A percentile compares a stretch with the other conserved stretches of the same genome.
These are phyloP conservation scores for Scytalopus superciliaris DNA, from an alignment of 2,113 vertebrate species.

Conservation along the genomic window DNA sequence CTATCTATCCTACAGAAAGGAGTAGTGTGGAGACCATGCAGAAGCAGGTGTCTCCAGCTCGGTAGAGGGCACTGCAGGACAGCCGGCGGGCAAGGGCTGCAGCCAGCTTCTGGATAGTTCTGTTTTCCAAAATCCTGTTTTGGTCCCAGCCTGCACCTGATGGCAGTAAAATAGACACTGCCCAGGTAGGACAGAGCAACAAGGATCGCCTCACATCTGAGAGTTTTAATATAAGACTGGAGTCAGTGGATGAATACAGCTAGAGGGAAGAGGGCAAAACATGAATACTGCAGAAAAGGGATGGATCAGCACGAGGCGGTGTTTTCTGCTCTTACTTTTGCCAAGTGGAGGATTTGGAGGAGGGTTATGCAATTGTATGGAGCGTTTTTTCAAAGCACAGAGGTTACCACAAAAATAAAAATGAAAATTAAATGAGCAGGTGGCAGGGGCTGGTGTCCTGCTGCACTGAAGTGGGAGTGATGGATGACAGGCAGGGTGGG, in stretches of 20 bases:
- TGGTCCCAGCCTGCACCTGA: not conserved
- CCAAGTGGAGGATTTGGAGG: not conserved
- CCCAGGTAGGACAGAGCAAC: not conserved
- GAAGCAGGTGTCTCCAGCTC: not conserved
- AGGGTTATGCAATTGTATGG: not conserved
- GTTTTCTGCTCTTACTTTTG: not conserved
- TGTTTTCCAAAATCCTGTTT: not conserved
- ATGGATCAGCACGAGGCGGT: not conserved
- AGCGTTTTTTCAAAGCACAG: slow-evolving; percentile 19
- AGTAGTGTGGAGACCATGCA: rapidly evolving
- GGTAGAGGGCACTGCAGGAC: slow-evolving; percentile 54
- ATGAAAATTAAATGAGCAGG: slow-evolving; percentile 11
- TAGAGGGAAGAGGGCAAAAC: not conserved
- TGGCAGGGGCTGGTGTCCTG: not conserved
- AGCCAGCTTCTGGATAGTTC: not conserved
- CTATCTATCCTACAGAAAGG: not conserved
- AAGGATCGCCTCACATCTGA: not conserved
- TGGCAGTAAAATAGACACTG: not conserved
- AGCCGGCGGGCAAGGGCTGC: not conserved
- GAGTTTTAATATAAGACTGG: not conserved
- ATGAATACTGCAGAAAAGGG: not conserved
- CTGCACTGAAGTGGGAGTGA: slow-evolving; percentile 7
- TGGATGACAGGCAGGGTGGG: not conserved
- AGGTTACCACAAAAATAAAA: slow-evolving; percentile 17
- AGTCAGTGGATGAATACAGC: not conserved